phyloP scores from a whole-genome alignment of 2,888 invertebrate genomes.

The Noctua janthe region DNA sequence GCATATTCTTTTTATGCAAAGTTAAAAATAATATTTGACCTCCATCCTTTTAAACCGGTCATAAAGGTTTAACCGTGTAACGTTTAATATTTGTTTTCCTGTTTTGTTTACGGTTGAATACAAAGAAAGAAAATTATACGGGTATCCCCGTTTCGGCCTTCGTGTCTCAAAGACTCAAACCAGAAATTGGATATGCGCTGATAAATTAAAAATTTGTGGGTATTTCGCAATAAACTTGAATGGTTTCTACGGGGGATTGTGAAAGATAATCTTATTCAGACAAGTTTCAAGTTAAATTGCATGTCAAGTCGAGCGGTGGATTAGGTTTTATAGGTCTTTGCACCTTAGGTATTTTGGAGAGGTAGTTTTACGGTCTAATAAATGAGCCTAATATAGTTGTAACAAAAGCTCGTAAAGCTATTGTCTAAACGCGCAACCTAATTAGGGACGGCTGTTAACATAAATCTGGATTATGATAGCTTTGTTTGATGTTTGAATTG shows the following conservation, averaged over 20 bases:
- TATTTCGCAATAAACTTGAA: constrained; percentile 44
- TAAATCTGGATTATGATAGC: constrained; percentile 54
- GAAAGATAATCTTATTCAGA: constrained; percentile 62
- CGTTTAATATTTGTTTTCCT: constrained; percentile 57
- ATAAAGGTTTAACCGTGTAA: constrained; percentile 41
- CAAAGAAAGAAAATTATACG: constrained; percentile 57
- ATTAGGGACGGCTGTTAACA: constrained; percentile 50
- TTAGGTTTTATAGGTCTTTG: constrained; percentile 28
- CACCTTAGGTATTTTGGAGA: constrained; percentile 31
- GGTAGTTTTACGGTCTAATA: constrained; percentile 30
- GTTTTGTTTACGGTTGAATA: constrained; percentile 52
- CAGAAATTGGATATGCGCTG: constrained; percentile 41
- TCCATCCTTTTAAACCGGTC: constrained; percentile 55
- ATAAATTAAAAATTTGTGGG: constrained; percentile 22
- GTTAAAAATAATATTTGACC: constrained; percentile 58
- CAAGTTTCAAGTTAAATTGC: constrained; percentile 35
- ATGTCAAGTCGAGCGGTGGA: constrained; percentile 14
- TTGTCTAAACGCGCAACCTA: constrained; percentile 56
- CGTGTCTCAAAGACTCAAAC: constrained; percentile 20
- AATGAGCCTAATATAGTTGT: constrained; percentile 53
- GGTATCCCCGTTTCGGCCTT: constrained; percentile 28
- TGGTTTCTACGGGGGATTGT: constrained; percentile 59
- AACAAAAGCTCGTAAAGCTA: constrained; percentile 63
- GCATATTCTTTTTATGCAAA: constrained; percentile 34
- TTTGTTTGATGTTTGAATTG: constrained; percentile 47